Evolutionary conservation across 2,113 vertebrate genomes (phyloP), one percentile per base, ranked within the genome.

Genomic region (Apistogramma diplotaenia): DNA sequence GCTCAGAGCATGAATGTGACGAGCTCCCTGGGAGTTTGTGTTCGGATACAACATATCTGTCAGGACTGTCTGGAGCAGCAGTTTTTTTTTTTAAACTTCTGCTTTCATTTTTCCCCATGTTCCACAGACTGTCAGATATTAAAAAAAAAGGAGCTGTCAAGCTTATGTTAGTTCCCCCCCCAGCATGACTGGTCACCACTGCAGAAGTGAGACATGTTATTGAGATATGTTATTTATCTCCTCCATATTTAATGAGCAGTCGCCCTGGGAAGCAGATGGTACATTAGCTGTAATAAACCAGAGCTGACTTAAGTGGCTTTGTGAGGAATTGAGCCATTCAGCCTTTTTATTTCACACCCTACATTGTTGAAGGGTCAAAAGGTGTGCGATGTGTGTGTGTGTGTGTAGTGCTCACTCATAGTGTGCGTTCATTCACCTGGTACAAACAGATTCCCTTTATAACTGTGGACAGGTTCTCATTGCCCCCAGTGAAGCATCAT

Each of bases 231-330:
- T 92, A 90, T 94, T 92, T 94, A 94, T 94, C 81, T 85, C 65
- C 72, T 91, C 85, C 87, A 90, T 94, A 86, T 94, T 93, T 94
- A 94, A 94, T 89, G 89, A 94, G 92, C 73, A 76, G 67, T 90
- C 59, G 59, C 85, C 90, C 88, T 88, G 76, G 82, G 85, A 91
- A 91, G 92, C 93, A 95, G 93, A 93, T 93, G 89, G 92, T 81
- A 60, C 90, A 91, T 95, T 93, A 93, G 90, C 87, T 60, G 75
- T 89, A 91, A 94, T 93, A 89, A 93, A 92, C 78, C 84, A 75
- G 79, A 73, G 82, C 90, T 90, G 91, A 93, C 87, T 90, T 84
- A 73, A 84, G 78, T 83, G 84, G 13, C 91, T 89, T 85, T 88
- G 71, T 18, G 77, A 78, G 81, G 58, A 77, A 79, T 51, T 37